These are phyloP conservation scores for Maniola jurtina DNA, from an alignment of 1,140 invertebrate species.

Conservation along the genomic window DNA sequence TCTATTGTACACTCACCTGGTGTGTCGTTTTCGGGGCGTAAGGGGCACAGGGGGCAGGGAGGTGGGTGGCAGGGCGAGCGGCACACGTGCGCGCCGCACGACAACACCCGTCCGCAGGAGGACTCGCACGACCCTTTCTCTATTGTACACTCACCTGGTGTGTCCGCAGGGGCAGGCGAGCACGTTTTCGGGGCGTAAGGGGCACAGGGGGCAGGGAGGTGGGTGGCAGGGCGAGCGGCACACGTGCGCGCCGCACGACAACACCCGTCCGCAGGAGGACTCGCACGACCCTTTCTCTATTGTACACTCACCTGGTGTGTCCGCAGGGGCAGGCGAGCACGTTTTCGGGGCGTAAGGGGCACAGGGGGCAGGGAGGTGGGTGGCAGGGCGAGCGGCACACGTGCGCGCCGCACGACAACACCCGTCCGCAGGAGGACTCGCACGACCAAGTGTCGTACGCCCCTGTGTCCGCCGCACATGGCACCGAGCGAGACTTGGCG, in stretches of 20 bases:
- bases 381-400: no score
- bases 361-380: no score
- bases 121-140: neutral
- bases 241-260: slow-evolving; percentile 86
- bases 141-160: slow-evolving; percentile 74
- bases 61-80: slow-evolving; percentile 85
- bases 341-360: no score
- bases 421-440: no score
- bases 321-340: no score
- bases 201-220: slow-evolving; percentile 82
- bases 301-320: no score
- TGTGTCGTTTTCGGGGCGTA: slow-evolving; percentile 83
- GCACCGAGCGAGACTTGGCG: slow-evolving; percentile 69
- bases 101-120: neutral
- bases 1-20: slow-evolving; percentile 49
- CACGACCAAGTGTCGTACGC: slow-evolving; percentile 29
- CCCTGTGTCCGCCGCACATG: slow-evolving; percentile 75
- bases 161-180: slow-evolving; percentile 93
- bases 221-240: slow-evolving; percentile 87
- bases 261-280: no score
- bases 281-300: neutral
- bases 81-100: slow-evolving; percentile 90
- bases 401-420: no score
- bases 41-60: slow-evolving; percentile 81
- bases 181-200: slow-evolving; percentile 81